Base-by-base conservation (phyloP, 2,113 vertebrate genomes). In the Solea senegalensis region DNA sequence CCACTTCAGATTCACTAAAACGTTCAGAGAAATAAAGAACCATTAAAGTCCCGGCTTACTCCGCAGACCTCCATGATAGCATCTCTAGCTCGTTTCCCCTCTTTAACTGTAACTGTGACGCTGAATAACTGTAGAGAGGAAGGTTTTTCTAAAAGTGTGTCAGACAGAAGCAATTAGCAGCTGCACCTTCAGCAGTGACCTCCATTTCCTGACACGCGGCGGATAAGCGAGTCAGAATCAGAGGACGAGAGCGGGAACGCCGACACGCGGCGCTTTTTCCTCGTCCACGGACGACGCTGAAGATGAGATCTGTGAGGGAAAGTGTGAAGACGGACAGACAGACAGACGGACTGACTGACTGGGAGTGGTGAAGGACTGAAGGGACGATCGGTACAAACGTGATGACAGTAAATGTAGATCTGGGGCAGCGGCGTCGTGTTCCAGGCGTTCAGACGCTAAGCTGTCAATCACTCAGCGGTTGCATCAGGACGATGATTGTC, bases 151-250 rank as follows among this genome's bases (percentile, higher is more conserved):
- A 76, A 11, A 80, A 85, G 63, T 60, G 65, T 77, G 86, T 85
- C 76, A 83, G 74, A 81, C 65, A 69, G 69, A 78, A 78, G 70
- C 75, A 80, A 89, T 86, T 82, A 80, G 60, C 26, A 7, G 72
- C 45, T 40, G 66, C 71, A 80, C 62, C 64, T 61, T 85, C 65
- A 70, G 67, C 10, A 8, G 45, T 13, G 40, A 88, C 82, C 84
- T 90, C 69, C 79, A 83, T 84, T 82, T 78, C 70, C 80, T 81
- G 66, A 74, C 72, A 80, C 64, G 60, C 61, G 41, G 8, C 0
- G 14, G 71, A 51, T 74, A 78, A 75, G 80, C 84, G 61, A 72
- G 80, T 72, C 15, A 11, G 21, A 82, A 82, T 73, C 72, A 77
- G 59, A 41, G 66, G 27, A 77, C 56, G 63, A 69, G 62, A 69